These are phyloP conservation scores for Heliconius melpomene DNA, from an alignment of 1,140 invertebrate genomes.

Conservation along the genomic window DNA sequence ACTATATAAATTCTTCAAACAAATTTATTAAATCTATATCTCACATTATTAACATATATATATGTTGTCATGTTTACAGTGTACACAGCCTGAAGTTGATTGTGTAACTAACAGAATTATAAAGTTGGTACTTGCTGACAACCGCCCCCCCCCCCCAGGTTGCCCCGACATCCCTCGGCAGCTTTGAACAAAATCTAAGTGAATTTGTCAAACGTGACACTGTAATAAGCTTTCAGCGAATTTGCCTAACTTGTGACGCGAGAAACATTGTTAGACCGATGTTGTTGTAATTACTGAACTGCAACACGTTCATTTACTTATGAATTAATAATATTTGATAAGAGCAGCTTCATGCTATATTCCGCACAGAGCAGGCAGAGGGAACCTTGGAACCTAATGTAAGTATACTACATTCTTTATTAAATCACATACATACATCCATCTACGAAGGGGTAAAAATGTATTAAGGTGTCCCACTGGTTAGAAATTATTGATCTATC, in stretches of 20 bases:
- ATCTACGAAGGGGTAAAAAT: no score
- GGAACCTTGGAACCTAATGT: no score
- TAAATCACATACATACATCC: no score
- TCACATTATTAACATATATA: not conserved
- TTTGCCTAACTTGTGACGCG: conserved; percentile 46
- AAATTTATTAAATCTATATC: not conserved
- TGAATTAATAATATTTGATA: no score
- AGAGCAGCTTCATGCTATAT: no score
- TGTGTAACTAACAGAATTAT: conserved; percentile 51
- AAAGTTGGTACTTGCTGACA: conserved; percentile 43
- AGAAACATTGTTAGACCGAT: conserved; percentile 22
- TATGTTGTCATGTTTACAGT: conserved; percentile 32
- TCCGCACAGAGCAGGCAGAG: no score
- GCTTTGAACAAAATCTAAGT: conserved; percentile 65
- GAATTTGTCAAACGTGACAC: conserved; percentile 65
- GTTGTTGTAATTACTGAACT: conserved; percentile 8
- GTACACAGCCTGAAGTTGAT: conserved; percentile 42
- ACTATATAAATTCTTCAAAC: not conserved
- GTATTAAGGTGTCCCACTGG: no score
- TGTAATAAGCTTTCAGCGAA: conserved; percentile 62
- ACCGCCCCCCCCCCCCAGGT: not conserved
- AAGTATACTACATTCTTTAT: no score
- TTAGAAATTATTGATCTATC: no score
- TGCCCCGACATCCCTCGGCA: conserved; percentile 31
- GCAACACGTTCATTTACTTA: not conserved